Conservation (phyloP, 2,113 vertebrate species). For the Xiphophorus maculatus region DNA sequence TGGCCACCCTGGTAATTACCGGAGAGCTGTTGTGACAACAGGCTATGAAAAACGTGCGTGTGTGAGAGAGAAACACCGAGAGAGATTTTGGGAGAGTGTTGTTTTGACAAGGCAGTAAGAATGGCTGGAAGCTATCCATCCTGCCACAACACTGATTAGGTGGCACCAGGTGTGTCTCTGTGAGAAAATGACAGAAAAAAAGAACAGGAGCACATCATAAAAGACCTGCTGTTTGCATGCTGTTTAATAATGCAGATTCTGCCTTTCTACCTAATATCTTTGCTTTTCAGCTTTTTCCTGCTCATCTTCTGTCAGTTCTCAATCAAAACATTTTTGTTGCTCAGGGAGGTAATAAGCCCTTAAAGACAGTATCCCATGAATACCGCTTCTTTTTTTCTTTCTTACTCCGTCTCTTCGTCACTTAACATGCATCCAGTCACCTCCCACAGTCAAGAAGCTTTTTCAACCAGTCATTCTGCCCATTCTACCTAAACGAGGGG, state of each 20-base stretch:
- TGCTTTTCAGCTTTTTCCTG: constrained; percentile 1
- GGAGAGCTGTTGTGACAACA: constrained; percentile 82
- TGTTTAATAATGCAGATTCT: constrained; percentile 68
- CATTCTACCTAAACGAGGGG: constrained; percentile 78
- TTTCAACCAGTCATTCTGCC: constrained; percentile 70
- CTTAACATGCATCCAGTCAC: constrained; percentile 75
- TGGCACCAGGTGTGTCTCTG: constrained; percentile 70
- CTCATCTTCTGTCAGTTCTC: constrained; percentile 18
- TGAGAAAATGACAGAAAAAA: constrained; percentile 24
- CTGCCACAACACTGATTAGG: constrained; percentile 73
- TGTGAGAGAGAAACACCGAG: constrained; percentile 35
- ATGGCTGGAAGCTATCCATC: constrained; percentile 79
- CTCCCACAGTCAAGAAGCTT: constrained; percentile 74
- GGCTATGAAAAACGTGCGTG: constrained; percentile 39
- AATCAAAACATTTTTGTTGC: constrained; percentile 54
- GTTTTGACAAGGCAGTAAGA: constrained; percentile 76
- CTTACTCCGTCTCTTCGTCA: constrained; percentile 67
- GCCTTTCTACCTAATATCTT: constrained; percentile 27
- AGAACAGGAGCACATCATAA: constrained; percentile 60
- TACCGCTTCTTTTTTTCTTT: constrained; percentile 24
- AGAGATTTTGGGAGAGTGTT: constrained; percentile 76
- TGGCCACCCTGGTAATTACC: constrained; percentile 82
- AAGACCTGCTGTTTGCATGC: constrained; percentile 71
- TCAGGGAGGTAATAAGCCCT: constrained; percentile 40
- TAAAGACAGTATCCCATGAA: constrained; percentile 30